These are phyloP conservation scores for Augochlora pura DNA, from an alignment of 1,140 invertebrate species.

Conservation along the genomic window DNA sequence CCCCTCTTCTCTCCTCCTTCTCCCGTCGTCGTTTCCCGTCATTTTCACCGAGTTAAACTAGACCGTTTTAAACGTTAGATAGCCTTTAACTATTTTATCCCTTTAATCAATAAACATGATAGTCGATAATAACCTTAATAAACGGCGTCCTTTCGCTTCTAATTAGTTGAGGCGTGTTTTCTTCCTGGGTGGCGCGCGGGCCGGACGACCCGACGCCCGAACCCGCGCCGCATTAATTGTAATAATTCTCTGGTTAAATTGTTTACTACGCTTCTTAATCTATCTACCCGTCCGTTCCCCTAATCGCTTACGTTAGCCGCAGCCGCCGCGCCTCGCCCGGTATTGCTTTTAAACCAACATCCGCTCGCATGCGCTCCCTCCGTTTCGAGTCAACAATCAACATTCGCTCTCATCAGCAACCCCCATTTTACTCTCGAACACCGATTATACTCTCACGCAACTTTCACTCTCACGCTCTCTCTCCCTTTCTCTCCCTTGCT, in stretches of 20 bases:
- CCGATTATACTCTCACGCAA: constrained; percentile 8
- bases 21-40: not conserved
- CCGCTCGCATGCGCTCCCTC: not conserved
- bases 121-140: constrained; percentile 53
- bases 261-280: constrained; percentile 56
- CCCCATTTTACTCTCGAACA: not conserved
- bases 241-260: constrained; percentile 57
- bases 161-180: constrained; percentile 39
- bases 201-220: too few relatives aligned
- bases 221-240: constrained; percentile 20
- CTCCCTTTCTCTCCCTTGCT: not conserved
- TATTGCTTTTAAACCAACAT: not conserved
- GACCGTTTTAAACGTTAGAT: constrained; percentile 62
- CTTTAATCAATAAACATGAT: constrained; percentile 57
- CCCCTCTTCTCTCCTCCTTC: not conserved
- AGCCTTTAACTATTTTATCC: constrained; percentile 62
- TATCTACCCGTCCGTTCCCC: constrained; percentile 50
- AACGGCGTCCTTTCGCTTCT: constrained; percentile 31
- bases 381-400: not conserved
- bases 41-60: constrained; percentile 59
- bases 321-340: not conserved
- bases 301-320: constrained; percentile 35
- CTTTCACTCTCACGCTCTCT: not conserved
- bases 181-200: constrained; percentile 16
- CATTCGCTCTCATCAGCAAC: not conserved